These are phyloP conservation scores for Dipus sagitta DNA, from an alignment of 2,797 vertebrate species.

Conservation along the genomic window DNA sequence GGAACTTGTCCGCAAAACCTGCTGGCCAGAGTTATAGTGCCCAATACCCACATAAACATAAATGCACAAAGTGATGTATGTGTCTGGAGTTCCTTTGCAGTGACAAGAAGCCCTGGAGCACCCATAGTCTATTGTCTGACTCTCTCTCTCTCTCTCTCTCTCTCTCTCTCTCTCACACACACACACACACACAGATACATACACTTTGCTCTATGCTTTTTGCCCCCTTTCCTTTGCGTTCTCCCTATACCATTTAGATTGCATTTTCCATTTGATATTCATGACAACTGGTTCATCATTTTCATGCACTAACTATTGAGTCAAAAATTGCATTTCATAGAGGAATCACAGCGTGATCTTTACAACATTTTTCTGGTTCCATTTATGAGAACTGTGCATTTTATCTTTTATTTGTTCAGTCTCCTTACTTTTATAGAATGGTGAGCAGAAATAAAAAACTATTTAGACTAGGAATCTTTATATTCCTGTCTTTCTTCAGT, in stretches of 20 bases:
- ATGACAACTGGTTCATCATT: background rate
- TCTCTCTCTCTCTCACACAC: too few relatives aligned
- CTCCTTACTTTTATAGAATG: conserved; percentile 46
- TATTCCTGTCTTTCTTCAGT: conserved; percentile 68
- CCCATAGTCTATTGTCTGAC: too few relatives aligned
- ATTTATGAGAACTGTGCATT: conserved; percentile 6
- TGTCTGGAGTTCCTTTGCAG: too few relatives aligned
- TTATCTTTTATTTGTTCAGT: conserved; percentile 28
- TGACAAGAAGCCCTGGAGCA: too few relatives aligned
- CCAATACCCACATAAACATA: too few relatives aligned
- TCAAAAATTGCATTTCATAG: conserved; percentile 41
- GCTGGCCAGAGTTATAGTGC: too few relatives aligned
- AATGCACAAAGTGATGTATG: too few relatives aligned
- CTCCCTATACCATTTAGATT: background rate
- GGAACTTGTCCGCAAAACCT: too few relatives aligned
- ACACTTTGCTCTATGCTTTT: background rate
- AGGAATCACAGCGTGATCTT: background rate
- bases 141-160: too few relatives aligned
- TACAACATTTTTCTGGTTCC: conserved; percentile 32
- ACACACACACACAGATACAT: too few relatives aligned
- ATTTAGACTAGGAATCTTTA: conserved; percentile 64
- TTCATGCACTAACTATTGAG: background rate
- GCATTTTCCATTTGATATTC: background rate
- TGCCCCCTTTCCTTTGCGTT: background rate
- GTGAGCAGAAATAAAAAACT: background rate